A percentile compares a stretch with the other conserved stretches of the same genome.
Evolutionary conservation across 2,888 invertebrate species (phyloP).

Genomic region (Rhyacophila evoluta): DNA sequence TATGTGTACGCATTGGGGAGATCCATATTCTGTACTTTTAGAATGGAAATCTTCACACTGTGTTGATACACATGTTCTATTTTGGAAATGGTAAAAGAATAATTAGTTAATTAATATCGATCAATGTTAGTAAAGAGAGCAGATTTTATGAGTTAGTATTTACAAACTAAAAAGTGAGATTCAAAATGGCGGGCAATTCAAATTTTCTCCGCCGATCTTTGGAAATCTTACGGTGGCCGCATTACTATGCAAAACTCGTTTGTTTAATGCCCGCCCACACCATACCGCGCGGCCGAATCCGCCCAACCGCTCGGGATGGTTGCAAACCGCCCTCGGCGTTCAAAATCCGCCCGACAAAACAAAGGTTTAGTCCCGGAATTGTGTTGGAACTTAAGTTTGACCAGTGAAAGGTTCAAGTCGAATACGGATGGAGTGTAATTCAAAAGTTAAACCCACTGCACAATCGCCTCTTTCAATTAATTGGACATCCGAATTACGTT

Average conservation of each 20-base stretch:
- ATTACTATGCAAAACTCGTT: slow-evolving; percentile 47
- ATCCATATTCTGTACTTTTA: too few species aligned
- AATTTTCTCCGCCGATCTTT: slow-evolving; percentile 12
- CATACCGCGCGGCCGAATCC: neutral
- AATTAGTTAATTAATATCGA: too few species aligned
- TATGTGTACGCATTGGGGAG: too few species aligned
- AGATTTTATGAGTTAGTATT: neutral
- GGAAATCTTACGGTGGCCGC: slow-evolving; percentile 33
- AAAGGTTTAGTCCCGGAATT: slow-evolving; percentile 22
- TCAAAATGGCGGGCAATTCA: slow-evolving; percentile 9
- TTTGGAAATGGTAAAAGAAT: too few species aligned
- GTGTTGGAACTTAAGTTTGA: slow-evolving; percentile 24
- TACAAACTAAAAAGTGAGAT: slow-evolving; percentile 19
- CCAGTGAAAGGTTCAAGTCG: slow-evolving; percentile 4
- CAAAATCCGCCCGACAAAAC: slow-evolving; percentile 21
- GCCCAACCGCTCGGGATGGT: slow-evolving; percentile 14
- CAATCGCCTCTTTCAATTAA: neutral
- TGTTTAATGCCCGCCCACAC: slow-evolving; percentile 22
- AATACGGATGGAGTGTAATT: slow-evolving; percentile 14
- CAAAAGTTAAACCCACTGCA: neutral
- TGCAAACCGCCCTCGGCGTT: slow-evolving; percentile 8
- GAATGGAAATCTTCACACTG: too few species aligned
- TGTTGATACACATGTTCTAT: too few species aligned
- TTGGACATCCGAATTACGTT: too few species aligned
- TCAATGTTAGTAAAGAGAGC: neutral